Conservation (phyloP, 2,797 vertebrate genomes). For the Lepus townsendii region DNA sequence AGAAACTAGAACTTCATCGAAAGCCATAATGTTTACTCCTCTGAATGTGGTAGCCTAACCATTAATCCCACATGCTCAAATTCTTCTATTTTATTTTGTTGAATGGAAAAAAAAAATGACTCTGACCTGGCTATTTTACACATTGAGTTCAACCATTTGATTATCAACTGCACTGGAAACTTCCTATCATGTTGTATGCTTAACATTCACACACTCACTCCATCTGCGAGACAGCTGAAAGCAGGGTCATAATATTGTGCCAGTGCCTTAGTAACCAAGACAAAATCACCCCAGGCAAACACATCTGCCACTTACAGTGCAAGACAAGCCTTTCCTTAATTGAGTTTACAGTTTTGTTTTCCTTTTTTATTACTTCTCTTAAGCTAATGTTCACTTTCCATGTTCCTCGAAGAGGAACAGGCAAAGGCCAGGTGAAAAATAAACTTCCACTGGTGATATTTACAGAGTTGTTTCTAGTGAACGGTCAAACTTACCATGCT, state of each 20-base stretch:
- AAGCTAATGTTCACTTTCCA: slow-evolving; percentile 70
- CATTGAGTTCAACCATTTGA: slow-evolving; percentile 60
- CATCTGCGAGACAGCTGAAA: slow-evolving; percentile 60
- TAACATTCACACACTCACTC: slow-evolving; percentile 70
- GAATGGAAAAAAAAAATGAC: slow-evolving; percentile 15
- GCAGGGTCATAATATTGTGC: background rate
- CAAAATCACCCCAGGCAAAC: slow-evolving; percentile 74
- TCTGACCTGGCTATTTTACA: slow-evolving; percentile 31
- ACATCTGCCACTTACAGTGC: slow-evolving; percentile 75
- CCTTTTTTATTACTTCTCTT: slow-evolving; percentile 76
- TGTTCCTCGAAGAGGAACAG: slow-evolving; percentile 67
- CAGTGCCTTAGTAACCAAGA: slow-evolving; percentile 68
- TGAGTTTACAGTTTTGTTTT: slow-evolving; percentile 69
- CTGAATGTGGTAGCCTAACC: background rate
- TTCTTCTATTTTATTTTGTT: slow-evolving; percentile 60
- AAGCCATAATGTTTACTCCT: slow-evolving; percentile 38
- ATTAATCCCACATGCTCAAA: slow-evolving; percentile 51
- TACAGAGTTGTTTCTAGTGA: slow-evolving; percentile 67
- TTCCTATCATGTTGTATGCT: slow-evolving; percentile 58
- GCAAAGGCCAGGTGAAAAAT: slow-evolving; percentile 73
- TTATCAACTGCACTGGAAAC: slow-evolving; percentile 71
- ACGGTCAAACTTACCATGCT: slow-evolving; percentile 35
- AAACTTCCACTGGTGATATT: slow-evolving; percentile 24
- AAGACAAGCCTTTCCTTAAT: slow-evolving; percentile 77
- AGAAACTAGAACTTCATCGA: slow-evolving; percentile 24